These are phyloP conservation scores for Columba guinea DNA, from an alignment of 2,797 vertebrate species.

Conservation along the genomic window DNA sequence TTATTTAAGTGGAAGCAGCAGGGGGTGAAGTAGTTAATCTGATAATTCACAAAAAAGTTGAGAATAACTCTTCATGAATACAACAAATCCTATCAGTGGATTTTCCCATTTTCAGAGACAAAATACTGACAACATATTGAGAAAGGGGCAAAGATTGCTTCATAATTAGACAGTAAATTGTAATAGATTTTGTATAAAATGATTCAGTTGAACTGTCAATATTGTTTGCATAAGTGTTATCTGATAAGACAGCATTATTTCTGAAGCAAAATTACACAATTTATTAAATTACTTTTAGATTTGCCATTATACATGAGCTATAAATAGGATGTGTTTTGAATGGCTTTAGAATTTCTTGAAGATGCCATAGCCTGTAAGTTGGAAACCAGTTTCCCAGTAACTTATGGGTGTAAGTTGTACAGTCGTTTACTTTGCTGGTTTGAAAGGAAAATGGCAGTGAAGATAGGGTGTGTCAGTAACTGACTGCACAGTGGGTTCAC, in stretches of 20 bases:
- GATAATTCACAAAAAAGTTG: background rate
- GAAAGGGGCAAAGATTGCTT: background rate
- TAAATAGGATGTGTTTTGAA: constrained; percentile 20
- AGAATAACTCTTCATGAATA: background rate
- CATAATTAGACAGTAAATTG: constrained; percentile 37
- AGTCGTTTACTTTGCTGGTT: background rate
- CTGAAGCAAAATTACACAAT: constrained; percentile 50
- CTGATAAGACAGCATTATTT: constrained; percentile 45
- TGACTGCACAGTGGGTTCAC: background rate
- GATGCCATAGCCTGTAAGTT: background rate
- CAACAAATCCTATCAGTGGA: background rate
- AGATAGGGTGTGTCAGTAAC: background rate
- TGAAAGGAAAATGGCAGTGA: background rate
- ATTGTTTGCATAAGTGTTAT: constrained; percentile 47
- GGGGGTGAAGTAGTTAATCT: background rate
- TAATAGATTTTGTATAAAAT: constrained; percentile 60
- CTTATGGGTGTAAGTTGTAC: background rate
- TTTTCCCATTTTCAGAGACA: constrained; percentile 32
- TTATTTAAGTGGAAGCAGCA: background rate
- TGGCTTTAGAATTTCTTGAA: background rate
- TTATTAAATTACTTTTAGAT: constrained; percentile 57
- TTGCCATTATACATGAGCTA: background rate
- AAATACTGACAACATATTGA: background rate
- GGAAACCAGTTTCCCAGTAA: background rate
- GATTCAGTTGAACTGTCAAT: constrained; percentile 47